Conservation (phyloP, 2,888 invertebrate genomes). For the Heliconius ethilla region DNA sequence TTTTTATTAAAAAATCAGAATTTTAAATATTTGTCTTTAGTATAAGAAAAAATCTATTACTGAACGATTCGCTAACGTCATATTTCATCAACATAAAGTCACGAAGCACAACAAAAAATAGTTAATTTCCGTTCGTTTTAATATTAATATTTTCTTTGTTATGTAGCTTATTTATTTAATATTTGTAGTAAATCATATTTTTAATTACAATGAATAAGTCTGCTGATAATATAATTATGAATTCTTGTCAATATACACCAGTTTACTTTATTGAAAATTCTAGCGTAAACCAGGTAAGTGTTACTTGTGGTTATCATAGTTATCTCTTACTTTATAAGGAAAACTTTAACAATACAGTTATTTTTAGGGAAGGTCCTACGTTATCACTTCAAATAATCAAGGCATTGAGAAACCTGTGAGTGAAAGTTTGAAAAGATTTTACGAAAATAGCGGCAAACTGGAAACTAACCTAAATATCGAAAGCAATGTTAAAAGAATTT, state of each 20-base stretch:
- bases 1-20: too few species aligned
- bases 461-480: conserved; percentile 62
- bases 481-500: conserved; percentile 54
- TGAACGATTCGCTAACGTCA: conserved; percentile 6
- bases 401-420: conserved; percentile 63
- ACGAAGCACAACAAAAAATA: conserved; percentile 41
- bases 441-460: conserved; percentile 77
- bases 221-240: conserved; percentile 66
- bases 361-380: conserved; percentile 68
- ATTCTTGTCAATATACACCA: conserved; percentile 75
- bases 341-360: conserved; percentile 41
- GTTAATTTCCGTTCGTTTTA: conserved; percentile 23
- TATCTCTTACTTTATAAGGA: conserved; percentile 33
- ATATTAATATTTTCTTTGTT: conserved; percentile 34
- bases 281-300: conserved; percentile 68
- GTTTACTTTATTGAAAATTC: conserved; percentile 74
- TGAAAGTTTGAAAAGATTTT: conserved; percentile 76
- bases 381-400: conserved; percentile 60
- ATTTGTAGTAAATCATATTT: conserved; percentile 47
- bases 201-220: conserved; percentile 65
- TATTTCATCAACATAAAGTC: conserved; percentile 29
- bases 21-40: too few species aligned
- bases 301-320: conserved; percentile 46
- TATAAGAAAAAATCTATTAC: background rate
- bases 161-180: conserved; percentile 41